Conservation (phyloP, 2,113 vertebrate species). For the Paratilapia polleni region DNA sequence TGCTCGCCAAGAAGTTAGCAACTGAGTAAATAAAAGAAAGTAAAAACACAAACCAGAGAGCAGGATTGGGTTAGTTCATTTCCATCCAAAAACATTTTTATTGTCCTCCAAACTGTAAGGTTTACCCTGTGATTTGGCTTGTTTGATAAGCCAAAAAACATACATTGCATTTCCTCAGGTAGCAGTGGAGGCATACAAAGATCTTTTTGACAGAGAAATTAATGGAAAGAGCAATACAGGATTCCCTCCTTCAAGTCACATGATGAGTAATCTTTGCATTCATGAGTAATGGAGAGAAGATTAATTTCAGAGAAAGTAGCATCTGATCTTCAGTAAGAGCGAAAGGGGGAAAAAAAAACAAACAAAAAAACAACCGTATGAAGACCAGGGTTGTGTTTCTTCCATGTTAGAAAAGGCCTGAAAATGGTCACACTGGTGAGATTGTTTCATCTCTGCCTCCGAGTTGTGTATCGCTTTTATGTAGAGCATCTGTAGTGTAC, state of each 20-base stretch:
- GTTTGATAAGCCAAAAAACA: constrained; percentile 68
- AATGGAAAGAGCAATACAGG: constrained; percentile 67
- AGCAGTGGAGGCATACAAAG: constrained; percentile 74
- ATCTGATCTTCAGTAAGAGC: constrained; percentile 46
- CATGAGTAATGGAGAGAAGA: constrained; percentile 69
- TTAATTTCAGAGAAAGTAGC: constrained; percentile 66
- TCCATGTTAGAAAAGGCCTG: constrained; percentile 55
- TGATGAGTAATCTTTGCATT: constrained; percentile 70
- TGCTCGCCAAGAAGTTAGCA: constrained; percentile 49
- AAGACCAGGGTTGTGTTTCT: constrained; percentile 44
- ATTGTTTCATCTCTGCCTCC: constrained; percentile 18
- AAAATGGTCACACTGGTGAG: constrained; percentile 44
- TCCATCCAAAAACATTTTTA: constrained; percentile 80
- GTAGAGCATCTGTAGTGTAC: constrained; percentile 73
- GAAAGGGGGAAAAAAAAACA: not conserved
- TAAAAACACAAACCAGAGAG: constrained; percentile 51
- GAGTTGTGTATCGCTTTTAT: constrained; percentile 39
- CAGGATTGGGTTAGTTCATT: constrained; percentile 68
- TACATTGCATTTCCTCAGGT: constrained; percentile 77
- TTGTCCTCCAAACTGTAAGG: constrained; percentile 77
- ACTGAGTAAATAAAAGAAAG: not conserved
- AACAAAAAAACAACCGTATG: constrained; percentile 30
- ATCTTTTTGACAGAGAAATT: constrained; percentile 62
- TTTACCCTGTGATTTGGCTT: constrained; percentile 74
- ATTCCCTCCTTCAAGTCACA: constrained; percentile 72